phyloP scores from a whole-genome alignment of 2,797 vertebrate genomes.

The Lagorchestes hirsutus region DNA sequence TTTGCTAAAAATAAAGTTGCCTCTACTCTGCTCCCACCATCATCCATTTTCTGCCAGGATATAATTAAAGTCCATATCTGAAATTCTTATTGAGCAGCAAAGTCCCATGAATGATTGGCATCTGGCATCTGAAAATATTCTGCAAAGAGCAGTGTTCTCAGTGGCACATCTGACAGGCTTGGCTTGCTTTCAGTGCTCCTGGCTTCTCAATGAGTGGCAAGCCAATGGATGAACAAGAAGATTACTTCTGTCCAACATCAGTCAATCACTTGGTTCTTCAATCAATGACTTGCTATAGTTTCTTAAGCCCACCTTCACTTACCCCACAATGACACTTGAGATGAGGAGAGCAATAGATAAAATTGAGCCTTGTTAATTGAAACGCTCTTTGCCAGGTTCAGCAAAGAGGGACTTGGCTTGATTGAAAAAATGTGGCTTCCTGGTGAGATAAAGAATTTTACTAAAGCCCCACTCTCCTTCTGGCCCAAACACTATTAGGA shows the following conservation, averaged over 20 bases:
- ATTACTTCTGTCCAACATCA: constrained; percentile 72
- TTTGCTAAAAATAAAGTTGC: constrained; percentile 80
- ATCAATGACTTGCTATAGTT: constrained; percentile 76
- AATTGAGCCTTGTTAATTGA: constrained; percentile 63
- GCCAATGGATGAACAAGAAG: constrained; percentile 77
- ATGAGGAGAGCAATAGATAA: constrained; percentile 59
- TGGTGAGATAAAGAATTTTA: constrained; percentile 54
- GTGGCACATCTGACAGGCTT: constrained; percentile 66
- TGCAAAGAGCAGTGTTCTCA: constrained; percentile 67
- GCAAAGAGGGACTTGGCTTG: constrained; percentile 38
- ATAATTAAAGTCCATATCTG: constrained; percentile 79
- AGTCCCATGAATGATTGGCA: constrained; percentile 76
- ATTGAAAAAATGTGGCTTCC: constrained; percentile 51
- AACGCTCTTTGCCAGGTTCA: constrained; percentile 36
- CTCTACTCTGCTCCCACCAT: constrained; percentile 67
- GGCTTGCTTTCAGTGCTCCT: constrained; percentile 67
- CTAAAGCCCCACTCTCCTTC: constrained; percentile 24
- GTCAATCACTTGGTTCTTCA: constrained; percentile 78
- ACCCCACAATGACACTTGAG: constrained; percentile 51
- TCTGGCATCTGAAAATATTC: constrained; percentile 78
- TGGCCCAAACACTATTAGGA: constrained; percentile 50
- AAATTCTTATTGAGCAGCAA: constrained; percentile 68
- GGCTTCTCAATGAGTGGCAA: constrained; percentile 63
- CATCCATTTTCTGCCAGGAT: constrained; percentile 53
- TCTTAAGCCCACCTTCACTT: constrained; percentile 70